These are phyloP conservation scores for Ictalurus punctatus DNA, from an alignment of 2,113 vertebrate species.

Conservation along the genomic window DNA sequence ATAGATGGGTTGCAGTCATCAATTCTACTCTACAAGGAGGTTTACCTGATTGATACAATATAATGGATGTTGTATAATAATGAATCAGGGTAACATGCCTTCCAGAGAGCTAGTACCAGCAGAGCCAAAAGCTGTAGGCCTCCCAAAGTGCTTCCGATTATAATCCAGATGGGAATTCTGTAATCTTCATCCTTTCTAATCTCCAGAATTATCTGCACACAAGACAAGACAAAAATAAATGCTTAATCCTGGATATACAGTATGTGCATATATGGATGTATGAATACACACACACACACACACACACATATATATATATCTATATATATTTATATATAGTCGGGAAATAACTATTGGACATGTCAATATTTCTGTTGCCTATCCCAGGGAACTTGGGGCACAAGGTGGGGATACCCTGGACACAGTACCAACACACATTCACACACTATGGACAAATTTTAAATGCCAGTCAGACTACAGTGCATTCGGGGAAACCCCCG, in stretches of 20 bases:
- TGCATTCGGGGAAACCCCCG: too few relatives aligned
- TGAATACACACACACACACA: too few relatives aligned
- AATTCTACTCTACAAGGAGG: background rate
- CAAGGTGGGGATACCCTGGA: too few relatives aligned
- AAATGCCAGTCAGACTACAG: too few relatives aligned
- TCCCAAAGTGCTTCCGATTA: slow-evolving; percentile 87
- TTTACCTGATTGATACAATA: background rate
- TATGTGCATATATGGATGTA: background rate
- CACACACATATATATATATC: too few relatives aligned
- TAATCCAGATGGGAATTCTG: slow-evolving; percentile 84
- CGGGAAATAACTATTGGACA: too few relatives aligned
- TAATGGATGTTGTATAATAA: background rate
- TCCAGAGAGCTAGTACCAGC: slow-evolving; percentile 88
- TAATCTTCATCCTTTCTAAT: slow-evolving; percentile 84
- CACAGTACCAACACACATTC: too few relatives aligned
- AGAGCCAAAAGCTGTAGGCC: slow-evolving; percentile 88
- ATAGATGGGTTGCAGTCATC: background rate
- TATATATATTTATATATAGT: too few relatives aligned
- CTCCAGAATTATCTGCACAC: slow-evolving; percentile 80
- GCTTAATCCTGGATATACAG: background rate
- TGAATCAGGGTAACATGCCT: slow-evolving; percentile 72
- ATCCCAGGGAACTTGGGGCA: too few relatives aligned
- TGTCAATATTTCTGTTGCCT: too few relatives aligned
- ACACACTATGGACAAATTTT: too few relatives aligned
- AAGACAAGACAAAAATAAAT: slow-evolving; percentile 1